Conservation (phyloP, 2,113 vertebrate genomes). For the Pionites leucogaster region DNA sequence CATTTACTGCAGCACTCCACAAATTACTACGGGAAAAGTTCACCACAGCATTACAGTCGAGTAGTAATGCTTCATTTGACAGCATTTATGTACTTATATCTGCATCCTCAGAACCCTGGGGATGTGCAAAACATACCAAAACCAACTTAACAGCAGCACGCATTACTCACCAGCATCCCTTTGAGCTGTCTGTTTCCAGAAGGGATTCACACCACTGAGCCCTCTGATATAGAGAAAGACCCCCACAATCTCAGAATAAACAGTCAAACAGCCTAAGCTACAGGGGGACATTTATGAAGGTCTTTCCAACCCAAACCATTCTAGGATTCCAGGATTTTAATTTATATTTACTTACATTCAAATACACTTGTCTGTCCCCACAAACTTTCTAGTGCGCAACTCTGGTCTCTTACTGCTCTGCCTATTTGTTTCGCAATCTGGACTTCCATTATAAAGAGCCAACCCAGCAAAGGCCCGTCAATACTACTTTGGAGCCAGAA, state of each 20-base stretch:
- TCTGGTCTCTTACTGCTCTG: background rate
- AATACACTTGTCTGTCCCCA: background rate
- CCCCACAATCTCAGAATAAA: background rate
- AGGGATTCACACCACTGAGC: background rate
- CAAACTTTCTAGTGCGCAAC: background rate
- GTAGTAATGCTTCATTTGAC: background rate
- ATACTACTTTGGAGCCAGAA: background rate
- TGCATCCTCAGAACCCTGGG: background rate
- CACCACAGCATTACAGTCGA: background rate
- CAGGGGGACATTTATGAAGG: background rate
- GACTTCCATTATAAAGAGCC: background rate
- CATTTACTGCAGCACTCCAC: background rate
- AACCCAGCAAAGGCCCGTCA: background rate
- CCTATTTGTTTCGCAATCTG: background rate
- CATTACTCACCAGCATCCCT: background rate
- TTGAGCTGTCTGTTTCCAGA: background rate
- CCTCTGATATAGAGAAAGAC: background rate
- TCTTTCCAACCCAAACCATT: background rate
- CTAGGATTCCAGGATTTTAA: background rate
- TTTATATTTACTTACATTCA: background rate
- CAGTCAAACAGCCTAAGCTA: background rate
- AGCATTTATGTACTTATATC: background rate
- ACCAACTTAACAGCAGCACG: background rate
- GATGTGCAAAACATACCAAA: background rate
- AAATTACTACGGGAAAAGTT: background rate